A percentile compares a stretch with the other conserved stretches of the same genome.
Conservation (phyloP, 2,888 invertebrate species). For the Agonopterix arenella region DNA sequence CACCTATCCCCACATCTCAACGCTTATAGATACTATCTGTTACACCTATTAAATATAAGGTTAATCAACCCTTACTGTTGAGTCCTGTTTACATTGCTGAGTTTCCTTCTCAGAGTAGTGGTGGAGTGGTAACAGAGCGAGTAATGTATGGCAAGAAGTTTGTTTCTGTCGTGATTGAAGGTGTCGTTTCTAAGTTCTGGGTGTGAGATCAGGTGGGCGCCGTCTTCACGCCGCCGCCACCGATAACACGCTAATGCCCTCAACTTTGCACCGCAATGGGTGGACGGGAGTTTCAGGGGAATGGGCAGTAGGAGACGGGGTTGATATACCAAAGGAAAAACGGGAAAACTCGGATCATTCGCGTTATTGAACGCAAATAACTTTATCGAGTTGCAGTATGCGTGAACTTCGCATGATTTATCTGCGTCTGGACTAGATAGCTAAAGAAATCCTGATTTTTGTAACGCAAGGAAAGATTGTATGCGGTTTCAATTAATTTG, state of each 20-base stretch:
- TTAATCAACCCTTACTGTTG: neutral
- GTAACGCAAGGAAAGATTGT: too few relatives aligned
- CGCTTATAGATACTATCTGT: conserved; percentile 74
- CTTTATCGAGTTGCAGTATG: conserved; percentile 64
- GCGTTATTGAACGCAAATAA: conserved; percentile 72
- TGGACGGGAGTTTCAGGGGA: conserved; percentile 35
- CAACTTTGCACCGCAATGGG: conserved; percentile 75
- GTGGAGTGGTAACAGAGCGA: conserved; percentile 5
- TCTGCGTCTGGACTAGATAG: conserved; percentile 9
- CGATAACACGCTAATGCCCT: conserved; percentile 77
- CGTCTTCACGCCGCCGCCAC: conserved; percentile 69
- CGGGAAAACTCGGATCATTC: conserved; percentile 72
- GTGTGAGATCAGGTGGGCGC: conserved; percentile 66
- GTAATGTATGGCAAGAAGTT: conserved; percentile 26
- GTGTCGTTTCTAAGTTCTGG: conserved; percentile 30
- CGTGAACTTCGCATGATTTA: conserved; percentile 11
- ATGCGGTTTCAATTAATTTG: too few relatives aligned
- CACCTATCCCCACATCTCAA: conserved; percentile 75
- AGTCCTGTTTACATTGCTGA: conserved; percentile 32
- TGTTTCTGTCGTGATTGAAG: conserved; percentile 22
- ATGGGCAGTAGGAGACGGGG: conserved; percentile 23
- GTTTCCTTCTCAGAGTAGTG: conserved; percentile 7
- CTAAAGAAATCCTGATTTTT: conserved; percentile 26
- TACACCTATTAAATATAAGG: conserved; percentile 50
- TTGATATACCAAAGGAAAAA: conserved; percentile 62